These are phyloP conservation scores for Coryphaenoides rupestris DNA, from an alignment of 2,113 vertebrate species.

Conservation along the genomic window DNA sequence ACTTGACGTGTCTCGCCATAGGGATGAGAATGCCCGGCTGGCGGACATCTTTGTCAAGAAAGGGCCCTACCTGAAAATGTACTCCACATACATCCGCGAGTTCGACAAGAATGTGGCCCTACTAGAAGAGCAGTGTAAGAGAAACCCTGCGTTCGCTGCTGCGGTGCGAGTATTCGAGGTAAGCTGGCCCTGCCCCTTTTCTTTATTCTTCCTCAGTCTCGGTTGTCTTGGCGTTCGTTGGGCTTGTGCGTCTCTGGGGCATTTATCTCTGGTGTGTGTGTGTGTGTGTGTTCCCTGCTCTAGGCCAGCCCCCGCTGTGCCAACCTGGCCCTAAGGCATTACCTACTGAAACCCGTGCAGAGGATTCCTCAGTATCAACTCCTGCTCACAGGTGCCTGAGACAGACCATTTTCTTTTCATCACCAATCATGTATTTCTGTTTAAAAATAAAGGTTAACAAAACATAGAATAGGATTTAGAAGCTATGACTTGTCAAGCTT, in stretches of 20 bases:
- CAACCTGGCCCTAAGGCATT: constrained; percentile 90
- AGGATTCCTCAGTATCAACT: constrained; percentile 96
- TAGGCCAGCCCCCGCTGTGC: constrained; percentile 90
- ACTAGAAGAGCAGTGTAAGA: constrained; percentile 93
- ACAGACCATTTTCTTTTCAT: not conserved
- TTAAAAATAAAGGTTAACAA: not conserved
- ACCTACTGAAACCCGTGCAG: constrained; percentile 95
- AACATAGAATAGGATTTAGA: not conserved
- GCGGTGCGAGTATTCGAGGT: constrained; percentile 94
- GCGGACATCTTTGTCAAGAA: constrained; percentile 97
- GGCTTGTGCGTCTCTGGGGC: not conserved
- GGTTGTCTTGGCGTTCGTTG: not conserved
- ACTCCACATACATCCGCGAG: constrained; percentile 97
- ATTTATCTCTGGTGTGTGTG: not conserved
- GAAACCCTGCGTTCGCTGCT: constrained; percentile 81
- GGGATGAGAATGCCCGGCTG: constrained; percentile 84
- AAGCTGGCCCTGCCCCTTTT: constrained; percentile 55
- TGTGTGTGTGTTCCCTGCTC: constrained; percentile 32
- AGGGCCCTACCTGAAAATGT: constrained; percentile 97
- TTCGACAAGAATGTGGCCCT: constrained; percentile 92
- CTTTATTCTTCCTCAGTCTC: not conserved
- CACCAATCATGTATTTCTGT: not conserved
- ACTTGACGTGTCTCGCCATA: constrained; percentile 39
- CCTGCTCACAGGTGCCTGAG: constrained; percentile 84
- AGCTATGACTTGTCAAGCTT: too few species aligned